A percentile compares a stretch with the other conserved stretches of the same genome.
These are phyloP conservation scores for Pelecanus crispus DNA, from an alignment of 2,113 vertebrate species.

Conservation along the genomic window DNA sequence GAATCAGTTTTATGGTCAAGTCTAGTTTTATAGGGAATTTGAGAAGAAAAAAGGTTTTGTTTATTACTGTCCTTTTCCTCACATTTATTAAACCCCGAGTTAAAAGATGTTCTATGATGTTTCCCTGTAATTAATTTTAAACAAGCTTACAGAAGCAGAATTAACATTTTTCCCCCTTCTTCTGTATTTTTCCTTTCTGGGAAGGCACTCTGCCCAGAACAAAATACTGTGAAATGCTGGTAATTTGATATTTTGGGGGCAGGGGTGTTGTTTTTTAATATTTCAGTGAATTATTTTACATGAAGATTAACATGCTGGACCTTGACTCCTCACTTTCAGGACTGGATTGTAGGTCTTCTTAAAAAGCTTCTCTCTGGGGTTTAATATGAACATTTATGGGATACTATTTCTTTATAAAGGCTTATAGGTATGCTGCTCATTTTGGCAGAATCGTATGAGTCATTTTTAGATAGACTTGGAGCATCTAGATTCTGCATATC, in stretches of 20 bases:
- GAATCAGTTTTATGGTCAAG: background rate
- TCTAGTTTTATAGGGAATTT: background rate
- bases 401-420: background rate
- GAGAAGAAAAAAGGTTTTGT: background rate
- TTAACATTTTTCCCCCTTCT: background rate
- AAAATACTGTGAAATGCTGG: background rate
- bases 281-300: background rate
- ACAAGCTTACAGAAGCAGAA: background rate
- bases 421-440: background rate
- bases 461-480: slow-evolving; percentile 18
- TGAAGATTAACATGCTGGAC: background rate
- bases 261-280: background rate
- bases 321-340: background rate
- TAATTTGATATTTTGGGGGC: background rate
- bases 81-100: background rate
- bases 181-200: background rate
- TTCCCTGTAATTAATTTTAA: background rate
- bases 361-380: background rate
- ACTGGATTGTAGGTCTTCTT: background rate
- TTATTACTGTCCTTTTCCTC: background rate
- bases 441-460: background rate
- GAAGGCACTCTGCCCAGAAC: background rate
- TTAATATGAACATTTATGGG: background rate
- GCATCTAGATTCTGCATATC: slow-evolving; percentile 6
- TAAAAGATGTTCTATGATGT: background rate